These are phyloP conservation scores for Macrotus californicus DNA, from an alignment of 2,113 vertebrate species.

Conservation along the genomic window DNA sequence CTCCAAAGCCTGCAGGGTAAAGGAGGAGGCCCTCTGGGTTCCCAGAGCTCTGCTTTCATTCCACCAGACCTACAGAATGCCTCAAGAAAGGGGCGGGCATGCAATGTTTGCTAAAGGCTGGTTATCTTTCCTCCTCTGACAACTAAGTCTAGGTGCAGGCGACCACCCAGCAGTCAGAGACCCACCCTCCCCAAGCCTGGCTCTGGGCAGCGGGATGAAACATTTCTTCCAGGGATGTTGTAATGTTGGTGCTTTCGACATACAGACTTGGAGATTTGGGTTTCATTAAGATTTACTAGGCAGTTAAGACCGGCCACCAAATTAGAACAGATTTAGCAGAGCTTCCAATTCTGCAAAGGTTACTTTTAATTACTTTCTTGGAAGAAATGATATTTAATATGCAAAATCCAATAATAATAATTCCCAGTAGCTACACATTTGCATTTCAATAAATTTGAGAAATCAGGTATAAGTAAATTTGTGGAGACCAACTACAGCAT, in stretches of 20 bases:
- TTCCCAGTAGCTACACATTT: constrained; percentile 47
- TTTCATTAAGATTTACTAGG: constrained; percentile 41
- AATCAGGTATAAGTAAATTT: constrained; percentile 30
- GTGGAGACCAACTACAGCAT: background rate
- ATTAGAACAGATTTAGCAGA: constrained; percentile 36
- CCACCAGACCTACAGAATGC: background rate
- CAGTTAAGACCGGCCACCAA: constrained; percentile 23
- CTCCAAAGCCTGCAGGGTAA: background rate
- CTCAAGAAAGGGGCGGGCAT: background rate
- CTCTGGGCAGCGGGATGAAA: background rate
- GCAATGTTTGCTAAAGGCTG: background rate
- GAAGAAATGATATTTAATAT: constrained; percentile 58
- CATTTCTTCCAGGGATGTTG: background rate
- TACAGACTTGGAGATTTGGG: background rate
- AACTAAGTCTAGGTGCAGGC: background rate
- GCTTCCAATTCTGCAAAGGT: constrained; percentile 52
- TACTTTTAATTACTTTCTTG: constrained; percentile 57
- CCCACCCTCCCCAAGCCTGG: background rate
- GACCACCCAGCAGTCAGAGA: background rate
- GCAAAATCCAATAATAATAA: constrained; percentile 58
- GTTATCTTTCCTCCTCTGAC: background rate
- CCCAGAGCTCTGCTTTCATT: background rate
- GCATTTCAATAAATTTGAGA: constrained; percentile 54
- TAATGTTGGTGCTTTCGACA: background rate
- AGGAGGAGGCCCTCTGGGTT: background rate